Base-by-base conservation (phyloP, 2,797 vertebrate genomes). In the Eospalax fontanierii region DNA sequence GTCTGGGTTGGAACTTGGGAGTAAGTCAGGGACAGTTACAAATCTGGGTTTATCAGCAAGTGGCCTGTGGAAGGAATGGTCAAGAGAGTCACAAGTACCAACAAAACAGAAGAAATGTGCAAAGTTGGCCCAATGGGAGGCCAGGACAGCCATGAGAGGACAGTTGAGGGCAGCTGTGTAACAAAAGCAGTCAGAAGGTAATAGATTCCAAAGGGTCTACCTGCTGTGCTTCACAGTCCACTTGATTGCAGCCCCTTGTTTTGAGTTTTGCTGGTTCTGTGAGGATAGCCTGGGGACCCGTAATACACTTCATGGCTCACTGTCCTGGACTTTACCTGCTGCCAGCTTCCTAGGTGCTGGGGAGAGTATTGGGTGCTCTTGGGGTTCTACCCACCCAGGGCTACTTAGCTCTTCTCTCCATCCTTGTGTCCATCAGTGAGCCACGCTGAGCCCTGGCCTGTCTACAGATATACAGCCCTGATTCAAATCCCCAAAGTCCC, bases 11-110 rank as follows among this genome's bases (percentile, higher is more conserved):
- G 50, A 33, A 59, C 26, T 94, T 15, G 16, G 50, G 57, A 86
- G 66, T 35, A 54, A 63, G n/a, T 22, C 28, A 4, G 57, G 28
- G 73, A 54, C 26, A 10, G 43, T 50, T 26, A 2, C 22, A 59
- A 0, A 18, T 43, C 11, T 61, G 50, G 19, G 10, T 8, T 38
- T 46, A 46, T 1, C 21, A 73, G 21, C 33, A 4, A 0, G 0
- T 4, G 28, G 50, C 40, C 40, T 40, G 4, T 28, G 83, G 59
- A 68, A 24, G 16, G 28, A 54, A 40, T 0, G 2, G 19, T 3
- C 78, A 33, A 8, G 3, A 54, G 4, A 35, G 14, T 50, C 19
- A 33, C 61, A 73, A 61, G 24, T 3, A 40, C 7, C 33, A 35
- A 78, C 38, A 61, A 74, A 19, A 9, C 9, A 59, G 46, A 33